Conservation (phyloP, 2,797 vertebrate genomes). For the Argentina silus region DNA sequence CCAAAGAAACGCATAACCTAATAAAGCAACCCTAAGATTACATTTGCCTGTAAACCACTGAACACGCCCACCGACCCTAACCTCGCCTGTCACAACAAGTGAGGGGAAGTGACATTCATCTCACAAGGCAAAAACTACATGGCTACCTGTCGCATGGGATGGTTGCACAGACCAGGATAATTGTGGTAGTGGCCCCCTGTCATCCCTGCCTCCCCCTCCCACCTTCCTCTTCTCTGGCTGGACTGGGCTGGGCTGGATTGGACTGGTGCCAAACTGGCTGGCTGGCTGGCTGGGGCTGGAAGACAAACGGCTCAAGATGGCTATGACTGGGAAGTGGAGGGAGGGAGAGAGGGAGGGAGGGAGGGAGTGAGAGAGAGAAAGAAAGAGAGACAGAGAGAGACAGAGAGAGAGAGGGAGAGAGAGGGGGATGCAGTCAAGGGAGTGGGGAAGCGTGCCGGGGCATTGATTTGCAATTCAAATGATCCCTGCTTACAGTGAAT, state of each 20-base stretch:
- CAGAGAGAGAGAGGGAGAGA: background rate
- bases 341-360: conserved; percentile 23
- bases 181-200: background rate
- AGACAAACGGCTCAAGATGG: background rate
- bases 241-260: background rate
- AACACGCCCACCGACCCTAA: no score
- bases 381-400: no score
- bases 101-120: no score
- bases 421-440: conserved; percentile 4
- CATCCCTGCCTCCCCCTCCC: background rate
- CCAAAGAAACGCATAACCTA: no score
- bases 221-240: background rate
- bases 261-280: background rate
- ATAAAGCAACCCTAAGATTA: no score
- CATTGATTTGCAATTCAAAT: conserved; percentile 82
- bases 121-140: no score
- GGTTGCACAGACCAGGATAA: background rate
- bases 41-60: no score
- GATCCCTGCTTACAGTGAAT: conserved; percentile 79
- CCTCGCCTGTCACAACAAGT: no score
- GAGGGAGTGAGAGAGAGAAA: background rate
- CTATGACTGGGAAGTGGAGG: background rate
- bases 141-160: no score
- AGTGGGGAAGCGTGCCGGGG: conserved; percentile 50
- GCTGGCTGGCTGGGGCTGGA: background rate